These are phyloP conservation scores for Crypturellus undulatus DNA, from an alignment of 2,113 vertebrate species.

Conservation along the genomic window DNA sequence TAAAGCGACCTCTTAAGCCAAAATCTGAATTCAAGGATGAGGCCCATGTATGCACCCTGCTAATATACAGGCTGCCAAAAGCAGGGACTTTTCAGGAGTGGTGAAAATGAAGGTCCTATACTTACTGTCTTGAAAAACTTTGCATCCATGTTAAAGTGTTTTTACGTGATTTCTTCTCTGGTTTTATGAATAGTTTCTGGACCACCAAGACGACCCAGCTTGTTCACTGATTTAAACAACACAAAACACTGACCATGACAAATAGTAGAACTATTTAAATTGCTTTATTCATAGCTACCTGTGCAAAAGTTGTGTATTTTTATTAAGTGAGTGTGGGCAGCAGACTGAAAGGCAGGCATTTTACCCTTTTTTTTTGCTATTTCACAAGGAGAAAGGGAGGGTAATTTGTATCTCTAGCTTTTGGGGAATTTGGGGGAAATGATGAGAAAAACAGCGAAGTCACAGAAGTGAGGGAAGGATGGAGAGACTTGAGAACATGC, in stretches of 20 bases:
- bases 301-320: conserved; percentile 27
- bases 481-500: not conserved
- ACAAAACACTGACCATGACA: not conserved
- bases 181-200: not conserved
- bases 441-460: not conserved
- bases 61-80: not conserved
- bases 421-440: not conserved
- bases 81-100: not conserved
- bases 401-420: not conserved
- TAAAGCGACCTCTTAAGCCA: not conserved
- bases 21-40: not conserved
- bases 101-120: not conserved
- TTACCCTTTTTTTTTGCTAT: conserved; percentile 5
- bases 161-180: not conserved
- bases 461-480: not conserved
- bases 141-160: not conserved
- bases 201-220: not conserved
- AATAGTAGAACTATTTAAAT: conserved; percentile 29
- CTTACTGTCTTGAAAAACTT: not conserved
- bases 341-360: not conserved
- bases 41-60: not conserved
- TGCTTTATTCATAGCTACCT: conserved; percentile 60
- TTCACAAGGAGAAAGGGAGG: not conserved
- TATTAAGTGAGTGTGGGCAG: not conserved
- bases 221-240: not conserved